Evolutionary conservation across 2,113 vertebrate species (phyloP).

Genomic region (Camarhynchus parvulus): DNA sequence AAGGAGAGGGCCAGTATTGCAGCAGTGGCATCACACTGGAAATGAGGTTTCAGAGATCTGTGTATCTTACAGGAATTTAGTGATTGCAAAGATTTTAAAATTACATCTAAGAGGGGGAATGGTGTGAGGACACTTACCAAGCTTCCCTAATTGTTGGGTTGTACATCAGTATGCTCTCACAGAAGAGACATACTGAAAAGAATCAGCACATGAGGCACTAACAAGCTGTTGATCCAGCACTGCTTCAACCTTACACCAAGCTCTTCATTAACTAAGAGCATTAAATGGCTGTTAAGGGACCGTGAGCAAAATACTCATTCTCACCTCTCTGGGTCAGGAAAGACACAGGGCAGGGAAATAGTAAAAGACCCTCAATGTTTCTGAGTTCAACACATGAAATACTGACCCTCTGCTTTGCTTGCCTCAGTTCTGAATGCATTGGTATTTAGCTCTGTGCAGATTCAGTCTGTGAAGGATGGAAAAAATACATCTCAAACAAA

Average conservation of each 20-base stretch:
- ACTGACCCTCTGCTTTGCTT: not conserved
- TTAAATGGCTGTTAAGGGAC: not conserved
- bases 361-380: not conserved
- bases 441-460: not conserved
- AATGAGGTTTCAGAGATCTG: not conserved
- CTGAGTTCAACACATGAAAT: not conserved
- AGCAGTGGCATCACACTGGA: not conserved
- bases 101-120: not conserved
- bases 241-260: not conserved
- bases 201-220: not conserved
- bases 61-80: not conserved
- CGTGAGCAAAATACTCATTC: not conserved
- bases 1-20: not conserved
- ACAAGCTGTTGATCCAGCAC: not conserved
- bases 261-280: not conserved
- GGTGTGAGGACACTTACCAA: not conserved
- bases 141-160: not conserved
- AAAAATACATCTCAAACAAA: slow-evolving; percentile 33
- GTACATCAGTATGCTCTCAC: not conserved
- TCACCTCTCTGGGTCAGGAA: not conserved
- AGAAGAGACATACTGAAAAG: not conserved
- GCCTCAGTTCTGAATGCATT: not conserved
- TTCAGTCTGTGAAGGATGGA: not conserved
- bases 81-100: not conserved
- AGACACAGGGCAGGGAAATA: not conserved